Evolutionary conservation across 2,797 vertebrate species (phyloP).

Genomic region (Zenarchopterus dispar): DNA sequence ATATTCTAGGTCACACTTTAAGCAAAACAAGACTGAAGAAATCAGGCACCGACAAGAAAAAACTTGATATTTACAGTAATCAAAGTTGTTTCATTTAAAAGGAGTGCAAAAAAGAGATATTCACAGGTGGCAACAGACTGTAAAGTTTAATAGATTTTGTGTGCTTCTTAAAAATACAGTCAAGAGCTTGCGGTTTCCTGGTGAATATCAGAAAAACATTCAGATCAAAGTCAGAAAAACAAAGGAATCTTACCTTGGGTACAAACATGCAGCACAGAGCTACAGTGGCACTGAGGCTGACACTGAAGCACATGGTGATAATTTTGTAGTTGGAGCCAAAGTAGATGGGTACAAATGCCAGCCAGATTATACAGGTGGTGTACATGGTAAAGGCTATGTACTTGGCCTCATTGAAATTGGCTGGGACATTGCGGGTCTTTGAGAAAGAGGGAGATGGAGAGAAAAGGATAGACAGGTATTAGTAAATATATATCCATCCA

Average conservation of each 20-base stretch:
- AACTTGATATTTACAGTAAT: background rate
- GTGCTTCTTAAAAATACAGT: no score
- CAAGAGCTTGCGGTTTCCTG: no score
- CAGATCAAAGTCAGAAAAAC: no score
- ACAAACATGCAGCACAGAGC: slow-evolving; percentile 98
- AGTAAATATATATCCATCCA: slow-evolving; percentile 1
- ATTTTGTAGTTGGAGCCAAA: slow-evolving; percentile 99
- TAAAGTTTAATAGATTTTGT: no score
- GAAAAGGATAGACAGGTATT: slow-evolving; percentile 1
- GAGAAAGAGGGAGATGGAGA: slow-evolving; percentile 7
- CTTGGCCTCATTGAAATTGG: slow-evolving; percentile 98
- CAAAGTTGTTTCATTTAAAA: background rate
- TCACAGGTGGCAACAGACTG: no score
- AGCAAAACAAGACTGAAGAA: background rate
- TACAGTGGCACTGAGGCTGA: slow-evolving; percentile 96
- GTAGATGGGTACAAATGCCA: slow-evolving; percentile 98
- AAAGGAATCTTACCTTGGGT: slow-evolving; percentile 83
- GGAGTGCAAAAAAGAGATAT: background rate
- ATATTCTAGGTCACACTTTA: background rate
- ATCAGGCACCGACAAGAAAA: background rate
- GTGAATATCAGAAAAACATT: no score
- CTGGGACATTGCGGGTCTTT: slow-evolving; percentile 94
- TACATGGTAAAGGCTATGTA: slow-evolving; percentile 99
- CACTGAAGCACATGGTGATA: slow-evolving; percentile 99
- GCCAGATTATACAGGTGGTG: slow-evolving; percentile 98